phyloP scores from a whole-genome alignment of 2,113 vertebrate genomes.

The Haliaeetus leucogaster region DNA sequence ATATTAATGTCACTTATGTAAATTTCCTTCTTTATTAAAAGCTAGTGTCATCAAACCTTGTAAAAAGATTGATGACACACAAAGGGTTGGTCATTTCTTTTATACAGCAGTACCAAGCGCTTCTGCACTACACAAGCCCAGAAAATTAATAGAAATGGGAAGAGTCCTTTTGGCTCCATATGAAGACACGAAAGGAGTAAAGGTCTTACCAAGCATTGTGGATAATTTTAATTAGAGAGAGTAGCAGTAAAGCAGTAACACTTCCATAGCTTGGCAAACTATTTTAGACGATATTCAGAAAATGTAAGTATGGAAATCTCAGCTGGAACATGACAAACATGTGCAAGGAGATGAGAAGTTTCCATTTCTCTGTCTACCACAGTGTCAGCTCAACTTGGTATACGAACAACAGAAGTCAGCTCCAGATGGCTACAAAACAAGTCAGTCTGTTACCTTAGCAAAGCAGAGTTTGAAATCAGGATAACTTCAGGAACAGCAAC shows the following conservation, averaged over 20 bases:
- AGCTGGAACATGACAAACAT: neutral
- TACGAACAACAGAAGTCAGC: neutral
- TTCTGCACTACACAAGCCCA: neutral
- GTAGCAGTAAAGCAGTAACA: neutral
- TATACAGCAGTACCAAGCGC: neutral
- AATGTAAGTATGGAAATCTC: neutral
- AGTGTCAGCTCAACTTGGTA: neutral
- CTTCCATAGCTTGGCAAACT: neutral
- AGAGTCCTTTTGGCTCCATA: neutral
- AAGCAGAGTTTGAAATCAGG: neutral
- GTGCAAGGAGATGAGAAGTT: neutral
- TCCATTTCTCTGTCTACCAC: neutral
- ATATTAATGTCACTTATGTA: neutral
- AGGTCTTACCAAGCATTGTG: neutral
- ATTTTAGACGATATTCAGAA: neutral
- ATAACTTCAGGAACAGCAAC: neutral
- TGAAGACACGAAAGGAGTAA: neutral
- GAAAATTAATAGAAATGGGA: neutral
- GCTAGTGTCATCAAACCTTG: neutral
- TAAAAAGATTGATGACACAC: neutral
- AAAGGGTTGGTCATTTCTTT: neutral
- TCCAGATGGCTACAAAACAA: slow-evolving; percentile 18
- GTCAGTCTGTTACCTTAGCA: neutral
- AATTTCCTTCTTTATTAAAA: neutral
- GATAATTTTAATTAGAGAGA: neutral